These are phyloP conservation scores for Aleiodes alternator DNA, from an alignment of 2,888 invertebrate species.

Conservation along the genomic window DNA sequence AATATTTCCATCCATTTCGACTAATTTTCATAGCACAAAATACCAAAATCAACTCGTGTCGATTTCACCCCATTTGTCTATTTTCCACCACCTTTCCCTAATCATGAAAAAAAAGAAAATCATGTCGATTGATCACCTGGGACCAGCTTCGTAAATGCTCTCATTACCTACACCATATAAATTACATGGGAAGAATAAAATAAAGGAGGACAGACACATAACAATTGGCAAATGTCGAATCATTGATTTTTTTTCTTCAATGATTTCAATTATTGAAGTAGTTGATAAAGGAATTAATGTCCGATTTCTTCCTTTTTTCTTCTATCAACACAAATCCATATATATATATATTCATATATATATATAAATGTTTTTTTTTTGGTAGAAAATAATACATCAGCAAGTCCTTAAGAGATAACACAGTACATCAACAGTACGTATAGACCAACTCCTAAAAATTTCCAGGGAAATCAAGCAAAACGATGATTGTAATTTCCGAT, in stretches of 20 bases:
- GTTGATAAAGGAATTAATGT: neutral
- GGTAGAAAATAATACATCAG: conserved; percentile 34
- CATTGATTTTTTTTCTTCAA: conserved; percentile 11
- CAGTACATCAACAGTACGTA: neutral
- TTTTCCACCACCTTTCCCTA: too few relatives aligned
- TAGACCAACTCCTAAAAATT: conserved; percentile 33
- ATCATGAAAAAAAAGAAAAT: conserved; percentile 54
- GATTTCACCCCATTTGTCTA: too few relatives aligned
- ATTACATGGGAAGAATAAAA: conserved; percentile 59
- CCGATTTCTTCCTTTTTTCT: too few relatives aligned
- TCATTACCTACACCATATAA: conserved; percentile 56
- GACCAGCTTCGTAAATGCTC: conserved; percentile 63
- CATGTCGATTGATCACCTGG: conserved; percentile 59
- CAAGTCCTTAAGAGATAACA: conserved; percentile 26
- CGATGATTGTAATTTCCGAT: conserved; percentile 16
- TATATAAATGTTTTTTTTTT: neutral
- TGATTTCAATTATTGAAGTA: conserved; percentile 25
- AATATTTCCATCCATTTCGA: too few relatives aligned
- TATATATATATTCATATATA: neutral
- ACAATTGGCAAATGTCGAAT: conserved; percentile 51
- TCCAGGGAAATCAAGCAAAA: neutral
- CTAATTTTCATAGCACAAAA: too few relatives aligned
- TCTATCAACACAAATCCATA: too few relatives aligned
- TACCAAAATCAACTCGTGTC: too few relatives aligned
- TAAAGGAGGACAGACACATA: conserved; percentile 67